phyloP scores from a whole-genome alignment of 2,113 vertebrate species.

The Crotalus tigris region DNA sequence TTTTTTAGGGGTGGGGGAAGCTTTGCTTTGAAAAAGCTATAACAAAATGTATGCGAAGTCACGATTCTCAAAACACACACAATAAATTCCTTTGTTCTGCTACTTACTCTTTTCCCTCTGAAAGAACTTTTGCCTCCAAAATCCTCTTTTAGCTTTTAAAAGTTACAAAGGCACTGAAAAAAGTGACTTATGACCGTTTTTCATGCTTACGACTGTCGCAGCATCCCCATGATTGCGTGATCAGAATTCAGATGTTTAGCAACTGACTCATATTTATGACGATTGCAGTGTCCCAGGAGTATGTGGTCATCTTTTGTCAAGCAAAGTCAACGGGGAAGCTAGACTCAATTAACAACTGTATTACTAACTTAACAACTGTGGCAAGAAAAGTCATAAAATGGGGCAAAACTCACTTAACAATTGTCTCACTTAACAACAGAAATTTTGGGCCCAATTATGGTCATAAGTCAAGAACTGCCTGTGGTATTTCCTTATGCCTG shows the following conservation, averaged over 20 bases:
- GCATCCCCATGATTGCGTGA: neutral
- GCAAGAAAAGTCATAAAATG: neutral
- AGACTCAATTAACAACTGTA: neutral
- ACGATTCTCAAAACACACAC: constrained; percentile 23
- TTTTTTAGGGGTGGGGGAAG: neutral
- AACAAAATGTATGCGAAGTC: constrained; percentile 5
- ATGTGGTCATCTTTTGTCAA: neutral
- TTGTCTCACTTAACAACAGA: neutral
- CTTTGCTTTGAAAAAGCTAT: neutral
- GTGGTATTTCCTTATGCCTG: neutral
- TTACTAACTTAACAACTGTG: too few relatives aligned
- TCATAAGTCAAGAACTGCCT: neutral
- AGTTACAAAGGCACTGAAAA: too few relatives aligned
- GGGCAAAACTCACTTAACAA: neutral
- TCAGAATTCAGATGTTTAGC: neutral
- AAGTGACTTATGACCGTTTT: neutral
- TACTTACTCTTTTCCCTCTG: neutral
- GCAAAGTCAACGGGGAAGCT: neutral
- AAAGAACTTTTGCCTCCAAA: neutral
- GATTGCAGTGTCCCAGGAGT: neutral
- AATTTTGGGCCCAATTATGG: neutral
- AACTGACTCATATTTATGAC: neutral
- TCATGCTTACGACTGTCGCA: neutral
- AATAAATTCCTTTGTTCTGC: neutral
- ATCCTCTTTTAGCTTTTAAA: neutral